Percentiles rank a stretch among this genome's conserved stretches.
Evolutionary conservation across 2,888 invertebrate genomes (phyloP).

Genomic region (Tipula confusa): DNA sequence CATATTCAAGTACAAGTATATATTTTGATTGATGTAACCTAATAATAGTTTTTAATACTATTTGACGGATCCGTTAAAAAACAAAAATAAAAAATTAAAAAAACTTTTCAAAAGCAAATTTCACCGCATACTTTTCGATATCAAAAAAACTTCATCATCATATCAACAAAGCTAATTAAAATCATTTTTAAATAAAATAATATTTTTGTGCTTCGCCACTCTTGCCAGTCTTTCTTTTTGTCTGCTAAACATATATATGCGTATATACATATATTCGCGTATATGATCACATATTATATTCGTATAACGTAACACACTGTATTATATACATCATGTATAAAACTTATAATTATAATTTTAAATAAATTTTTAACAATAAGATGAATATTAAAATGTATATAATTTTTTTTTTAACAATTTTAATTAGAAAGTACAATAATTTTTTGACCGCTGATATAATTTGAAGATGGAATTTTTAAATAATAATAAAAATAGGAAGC

Average conservation of each 20-base stretch:
- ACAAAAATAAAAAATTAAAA: not conserved
- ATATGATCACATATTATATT: not conserved
- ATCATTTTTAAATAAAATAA: not conserved
- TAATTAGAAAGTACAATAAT: constrained; percentile 20
- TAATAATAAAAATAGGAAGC: not conserved
- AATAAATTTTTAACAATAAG: not conserved
- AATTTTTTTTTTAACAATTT: not conserved
- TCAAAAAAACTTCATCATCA: constrained; percentile 28
- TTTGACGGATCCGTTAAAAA: constrained; percentile 30
- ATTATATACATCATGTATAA: not conserved
- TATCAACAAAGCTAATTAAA: constrained; percentile 30
- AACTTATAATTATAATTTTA: constrained; percentile 15
- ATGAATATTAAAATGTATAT: constrained; percentile 13
- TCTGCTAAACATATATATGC: not conserved
- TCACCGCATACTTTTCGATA: constrained; percentile 25
- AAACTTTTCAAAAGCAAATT: constrained; percentile 16
- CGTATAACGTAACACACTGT: not conserved
- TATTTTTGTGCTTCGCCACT: not conserved
- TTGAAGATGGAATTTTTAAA: not conserved
- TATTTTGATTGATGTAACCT: constrained; percentile 30
- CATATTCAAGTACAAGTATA: not conserved
- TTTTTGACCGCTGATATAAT: not conserved
- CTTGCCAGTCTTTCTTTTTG: constrained; percentile 7
- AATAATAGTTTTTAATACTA: constrained; percentile 15
- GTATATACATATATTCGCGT: not conserved